A percentile compares a stretch with the other conserved stretches of the same genome.
phyloP scores from a whole-genome alignment of 2,888 invertebrate species.

The Drosophila greeni region DNA sequence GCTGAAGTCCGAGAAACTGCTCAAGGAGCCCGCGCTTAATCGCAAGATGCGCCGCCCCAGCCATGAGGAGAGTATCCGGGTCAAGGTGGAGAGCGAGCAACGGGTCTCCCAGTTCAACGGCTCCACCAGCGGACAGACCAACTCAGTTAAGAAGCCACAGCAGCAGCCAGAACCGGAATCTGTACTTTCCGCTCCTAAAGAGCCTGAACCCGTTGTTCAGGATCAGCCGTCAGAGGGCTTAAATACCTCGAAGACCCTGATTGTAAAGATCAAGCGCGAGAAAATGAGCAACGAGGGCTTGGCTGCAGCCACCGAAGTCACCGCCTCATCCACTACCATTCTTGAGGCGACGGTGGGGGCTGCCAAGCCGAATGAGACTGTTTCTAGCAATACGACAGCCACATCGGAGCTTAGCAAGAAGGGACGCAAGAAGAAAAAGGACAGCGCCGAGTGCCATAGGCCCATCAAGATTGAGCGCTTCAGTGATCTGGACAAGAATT shows the following conservation, averaged over 20 bases:
- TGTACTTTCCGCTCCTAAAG: background rate
- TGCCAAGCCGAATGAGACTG: constrained; percentile 49
- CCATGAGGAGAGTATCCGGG: constrained; percentile 42
- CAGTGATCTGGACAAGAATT: constrained; percentile 62
- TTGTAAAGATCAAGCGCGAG: constrained; percentile 70
- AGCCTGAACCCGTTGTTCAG: background rate
- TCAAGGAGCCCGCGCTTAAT: constrained; percentile 69
- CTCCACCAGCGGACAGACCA: background rate
- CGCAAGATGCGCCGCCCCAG: constrained; percentile 72
- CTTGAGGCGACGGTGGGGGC: constrained; percentile 25
- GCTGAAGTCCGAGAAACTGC: constrained; percentile 64
- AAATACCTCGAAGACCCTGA: constrained; percentile 32
- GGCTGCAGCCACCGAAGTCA: background rate
- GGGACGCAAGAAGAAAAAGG: constrained; percentile 68
- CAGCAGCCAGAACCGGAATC: background rate
- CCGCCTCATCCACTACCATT: constrained; percentile 19
- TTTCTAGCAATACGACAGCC: constrained; percentile 42
- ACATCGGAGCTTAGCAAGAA: constrained; percentile 53
- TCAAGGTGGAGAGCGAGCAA: constrained; percentile 74
- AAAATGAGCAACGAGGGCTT: constrained; percentile 51
- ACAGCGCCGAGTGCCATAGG: constrained; percentile 41
- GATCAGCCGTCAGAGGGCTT: background rate
- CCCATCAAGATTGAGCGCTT: constrained; percentile 77
- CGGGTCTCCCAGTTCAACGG: constrained; percentile 63
- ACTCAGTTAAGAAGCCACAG: background rate